These are phyloP conservation scores for Oncorhynchus kisutch DNA, from an alignment of 2,113 vertebrate genomes.

Conservation along the genomic window DNA sequence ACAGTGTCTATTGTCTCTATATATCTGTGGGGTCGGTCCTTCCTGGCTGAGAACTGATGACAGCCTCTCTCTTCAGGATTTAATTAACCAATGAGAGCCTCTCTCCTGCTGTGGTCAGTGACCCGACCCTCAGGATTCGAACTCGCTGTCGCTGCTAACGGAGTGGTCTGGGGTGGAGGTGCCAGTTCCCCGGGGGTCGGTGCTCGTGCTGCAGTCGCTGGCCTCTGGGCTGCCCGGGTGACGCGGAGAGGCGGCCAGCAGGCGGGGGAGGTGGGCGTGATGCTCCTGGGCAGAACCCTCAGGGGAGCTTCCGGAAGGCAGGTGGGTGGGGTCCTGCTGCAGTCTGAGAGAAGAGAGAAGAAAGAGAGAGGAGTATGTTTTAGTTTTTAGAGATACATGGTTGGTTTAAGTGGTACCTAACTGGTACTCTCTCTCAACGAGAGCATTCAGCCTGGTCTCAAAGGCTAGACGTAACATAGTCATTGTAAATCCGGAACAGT, in stretches of 20 bases:
- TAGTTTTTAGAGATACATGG: neutral
- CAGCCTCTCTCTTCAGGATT: neutral
- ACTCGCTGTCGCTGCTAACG: slow-evolving; percentile 79
- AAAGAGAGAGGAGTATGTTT: neutral
- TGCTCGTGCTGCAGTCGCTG: slow-evolving; percentile 72
- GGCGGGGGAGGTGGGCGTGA: slow-evolving; percentile 49
- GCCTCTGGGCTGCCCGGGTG: slow-evolving; percentile 67
- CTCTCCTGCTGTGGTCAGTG: neutral
- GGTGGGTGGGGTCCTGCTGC: slow-evolving; percentile 68
- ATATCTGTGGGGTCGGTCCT: neutral
- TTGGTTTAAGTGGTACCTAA: too few relatives aligned
- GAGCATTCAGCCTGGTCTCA: too few relatives aligned
- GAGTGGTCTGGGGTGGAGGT: slow-evolving; percentile 74
- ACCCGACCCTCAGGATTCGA: slow-evolving; percentile 65
- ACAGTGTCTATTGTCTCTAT: neutral
- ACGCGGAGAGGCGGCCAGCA: slow-evolving; percentile 54
- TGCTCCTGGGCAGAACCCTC: slow-evolving; percentile 60
- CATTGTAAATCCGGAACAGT: too few relatives aligned
- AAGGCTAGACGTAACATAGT: too few relatives aligned
- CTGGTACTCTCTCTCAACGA: too few relatives aligned
- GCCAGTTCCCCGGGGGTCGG: slow-evolving; percentile 53
- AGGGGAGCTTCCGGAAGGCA: slow-evolving; percentile 61
- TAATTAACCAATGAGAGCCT: neutral
- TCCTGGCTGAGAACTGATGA: neutral
- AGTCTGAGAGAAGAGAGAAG: slow-evolving; percentile 50